Conservation (phyloP, 1,140 invertebrate species). For the Neuroterus valhalla region DNA sequence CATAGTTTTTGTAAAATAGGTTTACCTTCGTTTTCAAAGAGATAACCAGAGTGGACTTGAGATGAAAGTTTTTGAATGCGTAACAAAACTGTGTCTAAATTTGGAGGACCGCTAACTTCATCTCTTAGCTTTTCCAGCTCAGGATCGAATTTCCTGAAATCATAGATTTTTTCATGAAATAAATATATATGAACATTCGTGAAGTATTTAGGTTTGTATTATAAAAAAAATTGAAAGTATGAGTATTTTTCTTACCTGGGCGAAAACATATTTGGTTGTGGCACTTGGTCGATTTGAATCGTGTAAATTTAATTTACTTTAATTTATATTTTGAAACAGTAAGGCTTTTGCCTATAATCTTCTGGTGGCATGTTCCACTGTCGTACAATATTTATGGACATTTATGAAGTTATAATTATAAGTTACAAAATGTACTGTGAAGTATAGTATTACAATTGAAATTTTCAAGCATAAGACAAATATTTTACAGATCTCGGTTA, state of each 20-base stretch:
- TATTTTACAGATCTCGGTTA: too few species aligned
- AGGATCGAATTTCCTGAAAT: constrained; percentile 55
- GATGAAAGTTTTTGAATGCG: constrained; percentile 48
- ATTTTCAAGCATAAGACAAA: too few species aligned
- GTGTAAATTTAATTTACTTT: neutral
- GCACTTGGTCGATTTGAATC: neutral
- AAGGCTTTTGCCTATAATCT: neutral
- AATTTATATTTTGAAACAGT: neutral
- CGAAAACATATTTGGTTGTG: constrained; percentile 13
- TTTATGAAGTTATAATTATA: too few species aligned
- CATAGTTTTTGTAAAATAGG: constrained; percentile 59
- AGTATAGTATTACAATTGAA: too few species aligned
- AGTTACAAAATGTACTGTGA: too few species aligned
- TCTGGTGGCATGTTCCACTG: too few species aligned
- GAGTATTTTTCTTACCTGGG: constrained; percentile 29
- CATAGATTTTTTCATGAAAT: constrained; percentile 10
- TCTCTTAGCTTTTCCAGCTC: constrained; percentile 58
- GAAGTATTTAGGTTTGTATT: too few species aligned
- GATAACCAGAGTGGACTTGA: constrained; percentile 58
- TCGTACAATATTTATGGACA: too few species aligned
- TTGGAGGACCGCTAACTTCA: constrained; percentile 58
- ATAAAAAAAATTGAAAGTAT: constrained; percentile 26
- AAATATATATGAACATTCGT: constrained; percentile 4
- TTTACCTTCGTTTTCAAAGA: constrained; percentile 60
- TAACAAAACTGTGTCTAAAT: constrained; percentile 53